A percentile compares a stretch with the other conserved stretches of the same genome.
Conservation (phyloP, 2,888 invertebrate genomes). For the Anthrax anthrax region DNA sequence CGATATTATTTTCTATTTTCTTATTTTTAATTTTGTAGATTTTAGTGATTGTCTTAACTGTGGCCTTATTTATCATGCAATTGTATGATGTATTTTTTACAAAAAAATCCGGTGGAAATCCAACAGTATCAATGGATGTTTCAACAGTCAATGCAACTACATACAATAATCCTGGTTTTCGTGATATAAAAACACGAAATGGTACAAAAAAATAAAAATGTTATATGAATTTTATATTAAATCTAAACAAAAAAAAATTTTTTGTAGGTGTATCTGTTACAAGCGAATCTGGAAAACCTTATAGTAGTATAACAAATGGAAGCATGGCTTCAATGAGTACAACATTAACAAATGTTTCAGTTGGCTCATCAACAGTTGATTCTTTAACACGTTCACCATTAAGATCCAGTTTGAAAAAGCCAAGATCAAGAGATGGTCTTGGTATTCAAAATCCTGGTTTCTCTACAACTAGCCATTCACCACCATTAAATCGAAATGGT, state of each 20-base stretch:
- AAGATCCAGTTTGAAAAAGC: conserved; percentile 72
- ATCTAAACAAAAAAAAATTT: background rate
- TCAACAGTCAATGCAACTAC: conserved; percentile 51
- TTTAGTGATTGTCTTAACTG: conserved; percentile 59
- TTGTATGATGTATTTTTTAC: conserved; percentile 70
- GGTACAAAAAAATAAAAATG: conserved; percentile 14
- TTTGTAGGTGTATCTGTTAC: conserved; percentile 64
- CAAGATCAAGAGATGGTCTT: conserved; percentile 47
- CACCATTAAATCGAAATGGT: conserved; percentile 67
- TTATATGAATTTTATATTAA: background rate
- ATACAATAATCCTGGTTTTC: conserved; percentile 75
- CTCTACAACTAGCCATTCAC: conserved; percentile 61
- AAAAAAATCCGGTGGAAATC: conserved; percentile 63
- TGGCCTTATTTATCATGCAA: conserved; percentile 59
- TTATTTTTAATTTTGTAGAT: conserved; percentile 42
- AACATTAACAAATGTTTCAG: conserved; percentile 50
- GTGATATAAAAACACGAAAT: conserved; percentile 47
- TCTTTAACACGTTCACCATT: conserved; percentile 47
- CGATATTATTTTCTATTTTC: background rate
- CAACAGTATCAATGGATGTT: conserved; percentile 47
- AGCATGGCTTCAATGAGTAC: conserved; percentile 62
- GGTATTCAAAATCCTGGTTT: conserved; percentile 75
- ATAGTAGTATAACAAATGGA: conserved; percentile 47
- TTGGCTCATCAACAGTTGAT: conserved; percentile 31
- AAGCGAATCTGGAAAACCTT: conserved; percentile 74